phyloP scores from a whole-genome alignment of 2,888 invertebrate species.

The Dichetophora obliterata region DNA sequence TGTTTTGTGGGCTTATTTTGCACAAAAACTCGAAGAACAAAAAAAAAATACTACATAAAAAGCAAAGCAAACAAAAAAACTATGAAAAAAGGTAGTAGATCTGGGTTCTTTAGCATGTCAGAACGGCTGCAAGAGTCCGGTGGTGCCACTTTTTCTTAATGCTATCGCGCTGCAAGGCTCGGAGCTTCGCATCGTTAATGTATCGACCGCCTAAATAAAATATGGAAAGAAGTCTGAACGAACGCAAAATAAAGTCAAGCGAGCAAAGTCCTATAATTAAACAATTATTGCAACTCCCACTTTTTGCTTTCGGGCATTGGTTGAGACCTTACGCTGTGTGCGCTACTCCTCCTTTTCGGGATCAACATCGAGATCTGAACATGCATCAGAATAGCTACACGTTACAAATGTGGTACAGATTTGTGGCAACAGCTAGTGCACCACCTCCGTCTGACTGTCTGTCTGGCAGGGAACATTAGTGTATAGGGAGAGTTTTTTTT shows the following conservation, averaged over 20 bases:
- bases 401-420: conserved; percentile 57
- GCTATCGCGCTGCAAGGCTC: conserved; percentile 43
- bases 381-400: conserved; percentile 55
- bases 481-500: conserved; percentile 36
- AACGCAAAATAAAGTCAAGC: conserved; percentile 63
- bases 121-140: conserved; percentile 9
- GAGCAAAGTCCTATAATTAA: conserved; percentile 70
- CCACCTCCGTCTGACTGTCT: conserved; percentile 57
- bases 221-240: conserved; percentile 51
- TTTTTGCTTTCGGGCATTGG: conserved; percentile 67
- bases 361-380: conserved; percentile 56
- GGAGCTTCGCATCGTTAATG: conserved; percentile 52
- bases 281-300: conserved; percentile 71
- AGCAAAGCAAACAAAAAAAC: neutral
- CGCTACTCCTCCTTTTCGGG: conserved; percentile 70
- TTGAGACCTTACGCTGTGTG: conserved; percentile 65
- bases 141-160: conserved; percentile 50
- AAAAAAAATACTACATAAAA: neutral
- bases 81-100: conserved; percentile 8
- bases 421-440: conserved; percentile 59
- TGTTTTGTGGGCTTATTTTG: neutral
- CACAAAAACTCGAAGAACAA: neutral
- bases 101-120: conserved; percentile 15
- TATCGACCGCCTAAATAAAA: conserved; percentile 51
- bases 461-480: conserved; percentile 44